phyloP scores from a whole-genome alignment of 2,797 vertebrate genomes.

The Xiphophorus birchmanni region DNA sequence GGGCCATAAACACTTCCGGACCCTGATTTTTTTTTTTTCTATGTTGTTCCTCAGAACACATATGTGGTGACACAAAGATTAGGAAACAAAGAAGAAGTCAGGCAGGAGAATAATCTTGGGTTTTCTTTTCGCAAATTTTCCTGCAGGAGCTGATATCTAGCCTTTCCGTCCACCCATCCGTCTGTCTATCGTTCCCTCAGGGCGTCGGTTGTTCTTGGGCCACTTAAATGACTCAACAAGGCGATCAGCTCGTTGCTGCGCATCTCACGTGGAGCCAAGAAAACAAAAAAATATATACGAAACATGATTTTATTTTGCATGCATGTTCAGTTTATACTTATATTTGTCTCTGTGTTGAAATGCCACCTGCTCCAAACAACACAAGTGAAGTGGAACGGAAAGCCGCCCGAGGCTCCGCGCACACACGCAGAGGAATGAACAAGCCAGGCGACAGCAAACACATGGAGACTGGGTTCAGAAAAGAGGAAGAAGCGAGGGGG shows the following conservation, averaged over 20 bases:
- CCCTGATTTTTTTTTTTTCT: too few relatives aligned
- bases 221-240: slow-evolving; percentile 54
- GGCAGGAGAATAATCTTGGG: background rate
- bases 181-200: slow-evolving; percentile 59
- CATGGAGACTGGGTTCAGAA: slow-evolving; percentile 5
- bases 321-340: slow-evolving; percentile 3
- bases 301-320: slow-evolving; percentile 44
- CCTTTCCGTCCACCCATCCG: slow-evolving; percentile 29
- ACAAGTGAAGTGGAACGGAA: slow-evolving; percentile 73
- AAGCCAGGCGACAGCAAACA: slow-evolving; percentile 49
- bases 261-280: slow-evolving; percentile 43
- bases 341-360: slow-evolving; percentile 29
- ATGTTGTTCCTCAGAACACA: background rate
- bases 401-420: slow-evolving; percentile 60
- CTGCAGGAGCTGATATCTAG: slow-evolving; percentile 31
- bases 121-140: background rate
- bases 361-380: slow-evolving; percentile 69
- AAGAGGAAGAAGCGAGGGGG: slow-evolving; percentile 20
- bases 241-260: slow-evolving; percentile 33
- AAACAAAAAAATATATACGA: slow-evolving; percentile 38
- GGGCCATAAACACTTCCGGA: background rate
- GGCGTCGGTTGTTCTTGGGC: slow-evolving; percentile 52
- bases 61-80: background rate
- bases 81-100: background rate
- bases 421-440: slow-evolving; percentile 32